These are phyloP conservation scores for Sebastiscus tertius DNA, from an alignment of 2,797 vertebrate species.

Conservation along the genomic window DNA sequence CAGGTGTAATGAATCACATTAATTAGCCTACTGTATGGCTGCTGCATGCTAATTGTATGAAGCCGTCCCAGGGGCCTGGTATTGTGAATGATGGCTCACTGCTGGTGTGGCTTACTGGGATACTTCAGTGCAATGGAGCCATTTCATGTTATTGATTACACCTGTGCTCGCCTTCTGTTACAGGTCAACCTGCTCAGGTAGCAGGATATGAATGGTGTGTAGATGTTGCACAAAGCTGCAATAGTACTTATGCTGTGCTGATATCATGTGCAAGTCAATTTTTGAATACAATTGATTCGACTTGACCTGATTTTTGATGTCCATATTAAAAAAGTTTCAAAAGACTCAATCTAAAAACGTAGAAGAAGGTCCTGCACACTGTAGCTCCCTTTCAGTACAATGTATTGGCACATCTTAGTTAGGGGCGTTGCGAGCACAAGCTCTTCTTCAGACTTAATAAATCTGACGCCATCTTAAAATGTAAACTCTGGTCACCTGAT, in stretches of 20 bases:
- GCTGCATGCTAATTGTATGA: not conserved
- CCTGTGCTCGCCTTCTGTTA: not conserved
- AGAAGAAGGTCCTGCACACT: too few species aligned
- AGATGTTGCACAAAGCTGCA: not conserved
- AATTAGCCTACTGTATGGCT: not conserved
- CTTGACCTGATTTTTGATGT: not conserved
- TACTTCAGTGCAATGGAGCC: not conserved
- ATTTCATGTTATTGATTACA: not conserved
- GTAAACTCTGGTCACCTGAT: too few species aligned
- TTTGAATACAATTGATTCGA: not conserved
- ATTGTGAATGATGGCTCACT: not conserved
- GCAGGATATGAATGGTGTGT: not conserved
- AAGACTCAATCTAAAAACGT: not conserved
- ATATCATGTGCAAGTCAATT: not conserved
- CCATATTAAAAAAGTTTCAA: not conserved
- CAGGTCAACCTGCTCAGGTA: not conserved
- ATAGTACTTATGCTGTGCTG: not conserved
- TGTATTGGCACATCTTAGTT: too few species aligned
- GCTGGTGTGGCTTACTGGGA: not conserved
- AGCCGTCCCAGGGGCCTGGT: not conserved
- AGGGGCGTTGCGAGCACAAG: accelerated
- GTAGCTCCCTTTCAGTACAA: accelerated
- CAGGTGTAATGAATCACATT: not conserved
- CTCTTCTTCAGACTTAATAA: too few species aligned
- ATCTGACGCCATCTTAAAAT: accelerated